Conservation (phyloP, 1,140 invertebrate genomes). For the Psilanteris sp. region DNA sequence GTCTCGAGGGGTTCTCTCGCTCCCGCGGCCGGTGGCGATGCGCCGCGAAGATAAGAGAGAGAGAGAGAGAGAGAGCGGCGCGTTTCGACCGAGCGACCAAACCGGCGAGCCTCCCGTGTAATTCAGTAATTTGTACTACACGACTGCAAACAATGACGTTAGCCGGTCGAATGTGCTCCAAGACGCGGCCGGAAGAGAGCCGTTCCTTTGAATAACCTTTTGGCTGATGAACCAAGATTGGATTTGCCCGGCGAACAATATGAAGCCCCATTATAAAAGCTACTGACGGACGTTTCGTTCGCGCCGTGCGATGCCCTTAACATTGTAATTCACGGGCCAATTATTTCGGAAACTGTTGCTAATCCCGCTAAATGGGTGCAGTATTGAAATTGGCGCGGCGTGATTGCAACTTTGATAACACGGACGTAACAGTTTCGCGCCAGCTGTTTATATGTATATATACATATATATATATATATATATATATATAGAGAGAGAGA, state of each 20-base stretch:
- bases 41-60: conserved; percentile 38
- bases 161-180: conserved; percentile 15
- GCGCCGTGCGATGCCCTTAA: conserved; percentile 6
- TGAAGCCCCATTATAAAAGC: conserved; percentile 48
- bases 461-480: too few species aligned
- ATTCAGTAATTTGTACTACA: conserved; percentile 65
- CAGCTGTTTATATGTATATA: too few species aligned
- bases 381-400: conserved; percentile 24
- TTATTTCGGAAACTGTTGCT: conserved; percentile 39
- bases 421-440: too few species aligned
- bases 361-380: conserved; percentile 26
- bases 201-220: conserved; percentile 52
- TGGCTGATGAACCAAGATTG: conserved; percentile 47
- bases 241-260: conserved; percentile 48
- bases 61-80: too few species aligned
- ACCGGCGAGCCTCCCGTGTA: conserved; percentile 38
- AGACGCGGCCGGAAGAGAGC: conserved; percentile 45
- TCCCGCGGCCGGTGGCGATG: conserved; percentile 19
- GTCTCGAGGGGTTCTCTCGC: conserved; percentile 3
- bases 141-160: conserved; percentile 60
- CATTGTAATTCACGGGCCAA: conserved; percentile 20
- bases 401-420: conserved; percentile 3
- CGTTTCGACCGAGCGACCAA: conserved; percentile 13
- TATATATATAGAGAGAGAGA: too few species aligned
- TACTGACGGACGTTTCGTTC: conserved; percentile 23